phyloP scores from a whole-genome alignment of 1,140 invertebrate genomes.

The Ceratina australensis region DNA sequence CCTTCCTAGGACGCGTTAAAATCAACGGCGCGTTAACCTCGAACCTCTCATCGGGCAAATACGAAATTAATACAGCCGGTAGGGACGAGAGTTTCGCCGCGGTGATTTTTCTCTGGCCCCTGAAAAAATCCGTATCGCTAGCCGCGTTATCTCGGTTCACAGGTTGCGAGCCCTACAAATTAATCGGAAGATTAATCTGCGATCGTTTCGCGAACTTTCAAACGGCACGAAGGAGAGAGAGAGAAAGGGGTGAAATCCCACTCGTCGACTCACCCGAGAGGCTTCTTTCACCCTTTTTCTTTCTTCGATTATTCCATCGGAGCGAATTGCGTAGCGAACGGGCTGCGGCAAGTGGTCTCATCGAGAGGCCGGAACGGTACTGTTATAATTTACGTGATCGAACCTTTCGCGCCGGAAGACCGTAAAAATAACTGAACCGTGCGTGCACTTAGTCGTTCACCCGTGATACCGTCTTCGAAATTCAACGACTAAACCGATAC shows the following conservation, averaged over 20 bases:
- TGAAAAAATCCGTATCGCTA: not conserved
- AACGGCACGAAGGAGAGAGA: not conserved
- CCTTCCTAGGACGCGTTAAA: slow-evolving; percentile 24
- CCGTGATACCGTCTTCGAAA: slow-evolving; percentile 1
- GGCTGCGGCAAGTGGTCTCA: slow-evolving; percentile 6
- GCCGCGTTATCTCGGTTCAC: not conserved
- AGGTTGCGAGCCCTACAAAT: not conserved
- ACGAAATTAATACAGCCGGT: slow-evolving; percentile 12
- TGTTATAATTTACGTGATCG: slow-evolving; percentile 57
- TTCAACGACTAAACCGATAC: not conserved
- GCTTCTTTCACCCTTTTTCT: not conserved
- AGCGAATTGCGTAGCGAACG: slow-evolving; percentile 2
- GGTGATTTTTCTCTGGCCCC: too few relatives aligned
- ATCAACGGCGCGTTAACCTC: slow-evolving; percentile 39
- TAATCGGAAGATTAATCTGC: slow-evolving; percentile 33
- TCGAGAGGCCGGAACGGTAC: slow-evolving; percentile 33
- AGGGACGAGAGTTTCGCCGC: not conserved
- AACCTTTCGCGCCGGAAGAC: slow-evolving; percentile 43
- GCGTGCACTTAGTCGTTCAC: slow-evolving; percentile 8
- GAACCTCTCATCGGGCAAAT: slow-evolving; percentile 21
- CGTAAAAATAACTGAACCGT: slow-evolving; percentile 43
- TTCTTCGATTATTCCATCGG: slow-evolving; percentile 1
- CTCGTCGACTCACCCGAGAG: not conserved
- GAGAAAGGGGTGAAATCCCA: not conserved
- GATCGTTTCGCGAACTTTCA: slow-evolving; percentile 27